These are phyloP conservation scores for Caligus rogercresseyi DNA, from an alignment of 1,140 invertebrate genomes.

Conservation along the genomic window DNA sequence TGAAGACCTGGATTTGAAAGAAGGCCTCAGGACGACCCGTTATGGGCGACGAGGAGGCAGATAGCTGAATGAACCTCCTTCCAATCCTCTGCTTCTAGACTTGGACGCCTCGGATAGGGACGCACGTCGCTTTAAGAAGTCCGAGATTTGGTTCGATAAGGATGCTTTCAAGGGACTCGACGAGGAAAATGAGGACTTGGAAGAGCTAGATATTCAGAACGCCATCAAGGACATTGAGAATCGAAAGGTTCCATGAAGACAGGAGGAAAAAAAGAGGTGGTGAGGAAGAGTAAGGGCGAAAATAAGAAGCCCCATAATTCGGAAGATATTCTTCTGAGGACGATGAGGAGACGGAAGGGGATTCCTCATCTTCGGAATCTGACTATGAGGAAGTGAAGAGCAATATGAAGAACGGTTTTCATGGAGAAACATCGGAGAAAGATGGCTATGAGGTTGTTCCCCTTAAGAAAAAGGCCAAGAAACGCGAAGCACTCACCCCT, in stretches of 20 bases:
- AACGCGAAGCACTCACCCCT: slow-evolving; percentile 55
- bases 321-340: slow-evolving; percentile 36
- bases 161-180: slow-evolving; percentile 26
- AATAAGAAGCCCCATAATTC: slow-evolving; percentile 25
- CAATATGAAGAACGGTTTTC: slow-evolving; percentile 21
- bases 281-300: slow-evolving; percentile 14
- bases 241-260: slow-evolving; percentile 4
- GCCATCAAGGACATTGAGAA: slow-evolving; percentile 13
- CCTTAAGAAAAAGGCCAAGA: slow-evolving; percentile 29
- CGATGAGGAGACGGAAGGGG: slow-evolving; percentile 36
- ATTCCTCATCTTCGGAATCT: slow-evolving; percentile 25
- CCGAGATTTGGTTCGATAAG: slow-evolving; percentile 73
- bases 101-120: slow-evolving; percentile 53
- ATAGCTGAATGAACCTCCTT: slow-evolving; percentile 19
- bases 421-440: slow-evolving; percentile 20
- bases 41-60: slow-evolving; percentile 20
- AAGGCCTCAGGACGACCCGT: neutral
- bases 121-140: slow-evolving; percentile 49
- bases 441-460: slow-evolving; percentile 2
- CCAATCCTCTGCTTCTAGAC: slow-evolving; percentile 65
- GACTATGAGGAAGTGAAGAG: slow-evolving; percentile 23
- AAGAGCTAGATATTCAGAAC: slow-evolving; percentile 19
- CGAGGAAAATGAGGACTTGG: slow-evolving; percentile 19
- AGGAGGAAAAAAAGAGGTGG: slow-evolving; percentile 5
- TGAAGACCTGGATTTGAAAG: neutral